Conservation (phyloP, 2,888 invertebrate species). For the Limenitis camilla region DNA sequence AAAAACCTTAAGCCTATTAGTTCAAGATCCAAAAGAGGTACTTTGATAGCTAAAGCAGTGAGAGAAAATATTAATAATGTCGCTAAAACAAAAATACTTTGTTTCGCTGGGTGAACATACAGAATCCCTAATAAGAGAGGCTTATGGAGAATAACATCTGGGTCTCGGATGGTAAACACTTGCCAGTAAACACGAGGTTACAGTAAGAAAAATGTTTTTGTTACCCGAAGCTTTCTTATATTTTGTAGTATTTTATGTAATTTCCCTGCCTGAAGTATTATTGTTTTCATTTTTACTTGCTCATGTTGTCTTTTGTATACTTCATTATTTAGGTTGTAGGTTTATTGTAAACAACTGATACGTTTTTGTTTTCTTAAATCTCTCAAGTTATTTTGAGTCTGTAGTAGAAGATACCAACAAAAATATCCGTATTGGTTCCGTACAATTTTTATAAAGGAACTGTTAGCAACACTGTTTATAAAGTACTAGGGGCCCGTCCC, state of each 20-base stretch:
- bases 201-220: slow-evolving; percentile 68
- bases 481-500: too few species aligned
- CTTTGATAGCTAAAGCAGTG: slow-evolving; percentile 11
- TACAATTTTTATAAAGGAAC: too few species aligned
- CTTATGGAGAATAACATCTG: slow-evolving; percentile 72
- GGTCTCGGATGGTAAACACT: slow-evolving; percentile 66
- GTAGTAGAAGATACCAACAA: too few species aligned
- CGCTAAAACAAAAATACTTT: slow-evolving; percentile 56
- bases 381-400: too few species aligned
- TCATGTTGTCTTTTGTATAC: background rate
- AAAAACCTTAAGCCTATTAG: too few species aligned
- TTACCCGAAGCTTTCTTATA: slow-evolving; percentile 47
- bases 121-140: slow-evolving; percentile 70
- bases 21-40: too few species aligned
- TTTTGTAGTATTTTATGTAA: slow-evolving; percentile 14
- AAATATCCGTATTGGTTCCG: too few species aligned
- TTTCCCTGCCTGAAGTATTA: slow-evolving; percentile 1
- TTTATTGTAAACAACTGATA: too few species aligned
- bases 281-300: background rate
- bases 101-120: slow-evolving; percentile 49
- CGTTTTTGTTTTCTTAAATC: too few species aligned
- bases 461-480: too few species aligned
- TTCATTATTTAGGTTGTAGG: background rate
- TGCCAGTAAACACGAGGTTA: slow-evolving; percentile 62
- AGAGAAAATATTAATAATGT: slow-evolving; percentile 57